Evolutionary conservation across 2,888 invertebrate genomes (phyloP), one percentile per base, ranked within the genome.

Genomic region (Lottia scabra): DNA sequence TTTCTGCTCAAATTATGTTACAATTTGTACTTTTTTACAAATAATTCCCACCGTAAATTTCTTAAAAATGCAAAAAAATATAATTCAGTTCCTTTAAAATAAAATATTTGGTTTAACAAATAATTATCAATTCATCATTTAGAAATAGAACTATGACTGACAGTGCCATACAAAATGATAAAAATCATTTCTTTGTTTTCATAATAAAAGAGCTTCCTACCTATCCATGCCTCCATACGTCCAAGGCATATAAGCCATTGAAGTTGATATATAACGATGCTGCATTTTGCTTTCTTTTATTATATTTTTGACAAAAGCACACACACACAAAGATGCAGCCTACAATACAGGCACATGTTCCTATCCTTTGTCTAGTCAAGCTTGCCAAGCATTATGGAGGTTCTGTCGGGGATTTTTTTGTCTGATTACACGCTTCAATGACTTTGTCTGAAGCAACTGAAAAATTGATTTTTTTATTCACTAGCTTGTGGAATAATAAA

Each of bases 271-370:
- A 56, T 56, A 56, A 56, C 56, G 56, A 23, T 56, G 56, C 56
- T 56, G 56, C 56, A 56, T 56, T 56, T 56, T 56, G 13, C 19
- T 23, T 23, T 56, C 19, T 56, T 56, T 23, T 56, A 56, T 56
- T 56, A 23, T 56, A 56, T 56, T 56, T 56, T 23, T 23, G 23
- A 23, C 56, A 56, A 56, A 56, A 23, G 56, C 56, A 56, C 23
- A 23, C 23, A 23, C 56, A 56, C 19, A 56, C 56, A 56, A 56
- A 56, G 56, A 56, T 56, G 6, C 56, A 56, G 19, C 23, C 19
- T 56, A 56, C 56, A 56, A 56, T 56, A 56, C 56, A 56, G 19
- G 56, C 56, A 56, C 56, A 56, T 56, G 56, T 56, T 56, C 56
- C 12, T 23, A 23, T 56, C 56, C 23, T 56, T 56, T 56, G 19